Base-by-base conservation (phyloP, 2,888 invertebrate genomes). In the Spodoptera littoralis region DNA sequence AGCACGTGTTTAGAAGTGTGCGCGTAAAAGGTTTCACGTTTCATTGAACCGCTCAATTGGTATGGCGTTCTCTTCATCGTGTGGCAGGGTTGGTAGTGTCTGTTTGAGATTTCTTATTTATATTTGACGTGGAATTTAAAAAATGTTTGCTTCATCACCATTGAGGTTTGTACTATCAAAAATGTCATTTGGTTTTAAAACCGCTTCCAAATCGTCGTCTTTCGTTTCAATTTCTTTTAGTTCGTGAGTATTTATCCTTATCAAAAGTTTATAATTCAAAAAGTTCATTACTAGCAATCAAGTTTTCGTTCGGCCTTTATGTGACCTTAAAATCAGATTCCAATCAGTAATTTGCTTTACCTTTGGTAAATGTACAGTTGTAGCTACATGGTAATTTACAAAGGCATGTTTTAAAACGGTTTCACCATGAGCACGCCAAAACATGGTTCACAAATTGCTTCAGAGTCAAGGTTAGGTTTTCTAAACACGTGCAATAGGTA, bases 1-100 rank as follows among this genome's bases (percentile, higher is more conserved):
- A 44, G 59, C 72, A 72, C 70, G 73, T 73, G 72, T 60, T 55
- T 46, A 22, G 65, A 22, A 46, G 72, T 65, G 70, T 72, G 72
- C 48, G 46, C 11, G 59, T 47, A 46, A 11, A 47, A 50, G 50
- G 56, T 56, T 73, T 73, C 71, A 72, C 56, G 60, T 73, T 72
- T 65, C 73, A 73, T 55, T 65, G 60, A 72, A 65, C 73, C 55
- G 60, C 3, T 60, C 60, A 65, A 65, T 65, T 73, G 44, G 42
- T 60, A 69, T 57, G 41, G 43, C 50, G 18, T 60, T 63, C 42
- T 60, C 45, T 57, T 50, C 24, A 18, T 11, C n/a, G 12, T 22
- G 8, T 49, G 11, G 42, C 57, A 64, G 57, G 65, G 64, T 18
- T 73, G 52, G 36, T 9, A 9, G 42, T 41, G 22, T 8, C 27